These are phyloP conservation scores for Drosophila differens DNA, from an alignment of 2,888 invertebrate genomes.

Conservation along the genomic window DNA sequence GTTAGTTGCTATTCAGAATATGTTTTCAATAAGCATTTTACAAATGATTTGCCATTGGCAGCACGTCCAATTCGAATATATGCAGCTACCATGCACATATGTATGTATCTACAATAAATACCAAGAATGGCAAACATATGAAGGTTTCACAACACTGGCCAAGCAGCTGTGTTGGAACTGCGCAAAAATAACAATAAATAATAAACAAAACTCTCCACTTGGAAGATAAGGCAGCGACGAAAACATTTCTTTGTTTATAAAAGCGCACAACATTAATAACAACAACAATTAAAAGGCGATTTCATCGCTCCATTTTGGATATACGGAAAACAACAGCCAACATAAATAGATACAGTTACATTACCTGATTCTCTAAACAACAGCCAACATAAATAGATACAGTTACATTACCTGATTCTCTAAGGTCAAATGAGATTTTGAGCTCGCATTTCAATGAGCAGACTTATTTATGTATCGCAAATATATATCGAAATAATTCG, in stretches of 20 bases:
- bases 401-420: slow-evolving; percentile 12
- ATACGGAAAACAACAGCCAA: slow-evolving; percentile 21
- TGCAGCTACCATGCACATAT: neutral
- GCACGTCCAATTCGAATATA: neutral
- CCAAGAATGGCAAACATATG: neutral
- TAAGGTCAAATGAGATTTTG: slow-evolving; percentile 25
- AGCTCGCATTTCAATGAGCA: neutral
- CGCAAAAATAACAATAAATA: slow-evolving; percentile 31
- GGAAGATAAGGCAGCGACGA: slow-evolving; percentile 34
- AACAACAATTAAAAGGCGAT: slow-evolving; percentile 6
- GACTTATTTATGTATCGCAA: neutral
- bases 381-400: slow-evolving; percentile 10
- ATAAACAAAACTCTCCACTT: slow-evolving; percentile 33
- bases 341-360: slow-evolving; percentile 22
- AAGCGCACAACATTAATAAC: slow-evolving; percentile 18
- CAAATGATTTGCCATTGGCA: neutral
- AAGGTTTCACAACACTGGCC: slow-evolving; percentile 15
- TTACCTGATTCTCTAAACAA: slow-evolving; percentile 11
- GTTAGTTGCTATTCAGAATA: neutral
- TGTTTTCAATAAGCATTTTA: neutral
- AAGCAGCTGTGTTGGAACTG: slow-evolving; percentile 17
- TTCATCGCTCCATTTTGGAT: slow-evolving; percentile 27
- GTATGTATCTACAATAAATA: neutral
- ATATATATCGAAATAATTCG: slow-evolving; percentile 5
- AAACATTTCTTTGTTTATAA: slow-evolving; percentile 50